A percentile compares a stretch with the other conserved stretches of the same genome.
phyloP scores from a whole-genome alignment of 1,140 invertebrate species.

The Chionoecetes opilio region DNA sequence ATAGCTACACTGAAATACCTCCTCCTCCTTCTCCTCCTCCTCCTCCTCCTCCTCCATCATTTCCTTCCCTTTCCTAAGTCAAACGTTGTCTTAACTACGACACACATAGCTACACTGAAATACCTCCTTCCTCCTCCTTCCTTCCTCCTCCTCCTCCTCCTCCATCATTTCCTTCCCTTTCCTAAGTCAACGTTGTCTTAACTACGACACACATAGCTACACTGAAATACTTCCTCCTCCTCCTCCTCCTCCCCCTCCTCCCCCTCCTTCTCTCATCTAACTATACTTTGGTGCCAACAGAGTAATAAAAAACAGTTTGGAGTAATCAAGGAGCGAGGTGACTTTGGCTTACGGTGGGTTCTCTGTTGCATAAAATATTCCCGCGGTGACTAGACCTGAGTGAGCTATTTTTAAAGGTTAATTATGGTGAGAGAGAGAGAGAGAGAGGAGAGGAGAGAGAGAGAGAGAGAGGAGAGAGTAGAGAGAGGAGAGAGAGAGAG shows the following conservation, averaged over 20 bases:
- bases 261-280: not conserved
- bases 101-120: too few relatives aligned
- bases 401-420: not conserved
- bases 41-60: not conserved
- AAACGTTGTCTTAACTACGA: too few relatives aligned
- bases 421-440: not conserved
- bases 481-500: not conserved
- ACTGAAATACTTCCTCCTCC: too few relatives aligned
- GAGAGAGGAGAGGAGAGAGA: not conserved
- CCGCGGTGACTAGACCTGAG: not conserved
- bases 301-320: not conserved
- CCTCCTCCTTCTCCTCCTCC: not conserved
- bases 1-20: not conserved
- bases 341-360: too few relatives aligned
- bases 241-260: not conserved
- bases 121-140: not conserved
- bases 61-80: too few relatives aligned
- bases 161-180: not conserved
- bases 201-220: too few relatives aligned
- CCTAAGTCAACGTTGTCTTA: too few relatives aligned
- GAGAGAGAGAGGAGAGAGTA: not conserved
- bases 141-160: not conserved
- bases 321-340: not conserved
- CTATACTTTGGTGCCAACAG: not conserved
- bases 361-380: not conserved